Percentiles rank a stretch among this genome's conserved stretches.
These are phyloP conservation scores for Lampropteryx suffumata DNA, from an alignment of 2,888 invertebrate genomes.

Conservation along the genomic window DNA sequence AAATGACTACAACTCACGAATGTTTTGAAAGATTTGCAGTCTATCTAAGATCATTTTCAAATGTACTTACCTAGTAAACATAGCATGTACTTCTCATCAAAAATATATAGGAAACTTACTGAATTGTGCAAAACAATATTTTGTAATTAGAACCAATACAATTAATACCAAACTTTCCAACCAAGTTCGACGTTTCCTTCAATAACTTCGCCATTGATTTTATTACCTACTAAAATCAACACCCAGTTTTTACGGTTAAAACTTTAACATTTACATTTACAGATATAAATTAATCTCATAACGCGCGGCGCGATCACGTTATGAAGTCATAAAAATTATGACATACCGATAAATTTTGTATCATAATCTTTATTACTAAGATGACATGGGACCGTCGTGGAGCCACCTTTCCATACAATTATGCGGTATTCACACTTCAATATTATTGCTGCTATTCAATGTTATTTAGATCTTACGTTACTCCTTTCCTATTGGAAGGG, in stretches of 20 bases:
- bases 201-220: constrained; percentile 7
- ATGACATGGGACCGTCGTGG: constrained; percentile 26
- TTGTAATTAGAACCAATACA: background rate
- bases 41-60: too few species aligned
- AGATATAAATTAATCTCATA: constrained; percentile 30
- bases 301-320: constrained; percentile 29
- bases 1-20: too few species aligned
- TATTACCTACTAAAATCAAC: constrained; percentile 26
- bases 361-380: constrained; percentile 28
- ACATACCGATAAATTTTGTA: constrained; percentile 24
- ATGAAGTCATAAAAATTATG: constrained; percentile 30
- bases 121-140: too few species aligned
- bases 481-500: too few species aligned
- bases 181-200: background rate
- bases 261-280: constrained; percentile 7
- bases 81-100: too few species aligned
- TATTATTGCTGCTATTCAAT: constrained; percentile 9
- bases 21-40: too few species aligned
- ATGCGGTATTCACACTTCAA: constrained; percentile 15
- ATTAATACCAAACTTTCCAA: background rate
- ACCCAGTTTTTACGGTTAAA: constrained; percentile 17
- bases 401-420: constrained; percentile 13
- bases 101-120: too few species aligned
- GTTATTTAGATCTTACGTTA: constrained; percentile 3
- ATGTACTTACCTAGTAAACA: too few species aligned